Evolutionary conservation across 2,797 vertebrate genomes (phyloP).

Genomic region (Holocentrus rufus): DNA sequence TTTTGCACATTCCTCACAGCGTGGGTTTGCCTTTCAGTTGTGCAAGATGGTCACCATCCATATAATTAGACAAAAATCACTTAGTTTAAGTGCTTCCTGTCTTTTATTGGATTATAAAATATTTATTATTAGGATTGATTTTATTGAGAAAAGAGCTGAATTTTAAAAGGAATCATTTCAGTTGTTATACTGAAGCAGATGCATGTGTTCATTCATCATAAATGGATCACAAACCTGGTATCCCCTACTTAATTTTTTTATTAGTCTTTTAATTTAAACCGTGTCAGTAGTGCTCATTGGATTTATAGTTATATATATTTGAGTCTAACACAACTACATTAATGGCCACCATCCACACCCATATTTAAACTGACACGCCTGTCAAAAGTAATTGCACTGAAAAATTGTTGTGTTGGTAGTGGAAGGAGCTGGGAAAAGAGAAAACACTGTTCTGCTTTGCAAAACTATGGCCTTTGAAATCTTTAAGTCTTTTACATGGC

Average conservation of each 20-base stretch:
- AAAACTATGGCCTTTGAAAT: neutral
- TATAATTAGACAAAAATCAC: too few relatives aligned
- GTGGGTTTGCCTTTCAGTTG: neutral
- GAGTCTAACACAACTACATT: neutral
- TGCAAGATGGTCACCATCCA: neutral
- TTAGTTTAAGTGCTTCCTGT: too few relatives aligned
- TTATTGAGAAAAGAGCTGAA: too few relatives aligned
- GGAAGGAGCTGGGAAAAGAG: neutral
- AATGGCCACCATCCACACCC: neutral
- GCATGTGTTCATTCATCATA: too few relatives aligned
- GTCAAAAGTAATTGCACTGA: neutral
- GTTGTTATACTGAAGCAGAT: too few relatives aligned
- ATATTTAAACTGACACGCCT: neutral
- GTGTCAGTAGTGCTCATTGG: neutral
- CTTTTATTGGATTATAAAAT: too few relatives aligned
- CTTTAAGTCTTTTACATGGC: neutral
- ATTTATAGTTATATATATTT: neutral
- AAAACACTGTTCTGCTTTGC: slow-evolving; percentile 24
- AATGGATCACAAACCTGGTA: too few relatives aligned
- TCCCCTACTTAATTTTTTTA: too few relatives aligned
- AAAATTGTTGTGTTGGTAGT: neutral
- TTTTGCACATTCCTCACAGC: neutral
- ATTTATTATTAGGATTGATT: too few relatives aligned
- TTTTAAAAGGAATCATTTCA: too few relatives aligned
- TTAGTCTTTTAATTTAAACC: neutral